A percentile compares a stretch with the other conserved stretches of the same genome.
These are phyloP conservation scores for Cephalopachus bancanus DNA, from an alignment of 2,797 vertebrate genomes.

Conservation along the genomic window DNA sequence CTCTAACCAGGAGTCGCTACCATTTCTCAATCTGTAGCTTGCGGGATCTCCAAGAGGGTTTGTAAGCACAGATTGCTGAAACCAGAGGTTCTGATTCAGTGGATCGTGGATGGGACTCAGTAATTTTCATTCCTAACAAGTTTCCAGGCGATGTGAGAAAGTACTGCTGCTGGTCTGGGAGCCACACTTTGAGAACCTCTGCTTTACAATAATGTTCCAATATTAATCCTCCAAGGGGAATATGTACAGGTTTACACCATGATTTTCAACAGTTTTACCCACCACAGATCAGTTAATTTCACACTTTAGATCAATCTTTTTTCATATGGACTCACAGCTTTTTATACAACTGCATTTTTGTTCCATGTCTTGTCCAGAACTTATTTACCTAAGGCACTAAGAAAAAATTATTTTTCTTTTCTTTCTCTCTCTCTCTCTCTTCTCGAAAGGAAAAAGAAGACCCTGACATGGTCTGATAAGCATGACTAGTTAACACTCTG, in stretches of 20 bases:
- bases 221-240: not conserved
- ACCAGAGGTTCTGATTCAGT: not conserved
- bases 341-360: not conserved
- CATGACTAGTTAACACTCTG: conserved; percentile 60
- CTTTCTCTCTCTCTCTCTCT: not conserved
- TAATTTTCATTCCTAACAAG: not conserved
- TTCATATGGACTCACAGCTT: not conserved
- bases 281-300: not conserved
- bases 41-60: not conserved
- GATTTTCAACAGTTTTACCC: not conserved
- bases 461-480: not conserved
- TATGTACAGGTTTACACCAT: not conserved
- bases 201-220: not conserved
- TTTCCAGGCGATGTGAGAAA: not conserved
- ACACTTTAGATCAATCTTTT: not conserved
- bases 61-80: not conserved
- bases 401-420: not conserved
- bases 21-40: not conserved
- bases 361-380: not conserved
- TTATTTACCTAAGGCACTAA: conserved; percentile 1
- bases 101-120: not conserved
- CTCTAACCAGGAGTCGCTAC: not conserved
- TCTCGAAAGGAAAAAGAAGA: not conserved
- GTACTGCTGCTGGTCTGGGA: not conserved
- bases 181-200: not conserved